phyloP scores from a whole-genome alignment of 2,888 invertebrate species.

The Diarsia brunnea region DNA sequence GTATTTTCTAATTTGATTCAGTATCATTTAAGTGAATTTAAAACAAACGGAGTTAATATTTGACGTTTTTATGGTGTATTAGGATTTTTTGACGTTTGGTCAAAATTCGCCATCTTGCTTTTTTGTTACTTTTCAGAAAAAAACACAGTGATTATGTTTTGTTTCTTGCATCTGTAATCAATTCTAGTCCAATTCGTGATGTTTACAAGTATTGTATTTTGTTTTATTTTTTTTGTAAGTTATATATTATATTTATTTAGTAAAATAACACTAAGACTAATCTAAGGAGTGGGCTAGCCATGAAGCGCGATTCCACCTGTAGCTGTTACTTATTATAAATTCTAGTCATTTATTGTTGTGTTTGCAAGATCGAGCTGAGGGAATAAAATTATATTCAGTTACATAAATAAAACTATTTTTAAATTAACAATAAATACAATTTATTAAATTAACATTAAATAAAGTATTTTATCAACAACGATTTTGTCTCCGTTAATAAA shows the following conservation, averaged over 20 bases:
- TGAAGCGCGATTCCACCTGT: too few relatives aligned
- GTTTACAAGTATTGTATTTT: background rate
- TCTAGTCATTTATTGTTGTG: background rate
- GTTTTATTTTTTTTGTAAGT: background rate
- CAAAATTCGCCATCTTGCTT: background rate
- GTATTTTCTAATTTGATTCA: background rate
- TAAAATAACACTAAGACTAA: background rate
- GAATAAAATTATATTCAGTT: background rate
- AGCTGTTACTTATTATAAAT: background rate
- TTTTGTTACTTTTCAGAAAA: background rate
- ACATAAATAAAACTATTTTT: slow-evolving; percentile 44
- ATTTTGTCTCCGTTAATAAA: slow-evolving; percentile 63
- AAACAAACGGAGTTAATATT: background rate
- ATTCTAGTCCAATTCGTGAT: background rate
- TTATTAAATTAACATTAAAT: slow-evolving; percentile 84
- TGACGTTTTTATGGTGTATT: background rate
- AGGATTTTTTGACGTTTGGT: background rate
- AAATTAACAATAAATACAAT: slow-evolving; percentile 87
- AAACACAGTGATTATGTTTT: background rate
- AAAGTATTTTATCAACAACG: slow-evolving; percentile 76
- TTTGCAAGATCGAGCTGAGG: background rate
- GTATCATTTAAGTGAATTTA: background rate
- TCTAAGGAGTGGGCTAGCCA: background rate
- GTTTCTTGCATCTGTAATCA: background rate
- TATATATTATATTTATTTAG: background rate